A percentile compares a stretch with the other conserved stretches of the same genome.
These are phyloP conservation scores for Pollenia angustigena DNA, from an alignment of 2,888 invertebrate genomes.

Conservation along the genomic window DNA sequence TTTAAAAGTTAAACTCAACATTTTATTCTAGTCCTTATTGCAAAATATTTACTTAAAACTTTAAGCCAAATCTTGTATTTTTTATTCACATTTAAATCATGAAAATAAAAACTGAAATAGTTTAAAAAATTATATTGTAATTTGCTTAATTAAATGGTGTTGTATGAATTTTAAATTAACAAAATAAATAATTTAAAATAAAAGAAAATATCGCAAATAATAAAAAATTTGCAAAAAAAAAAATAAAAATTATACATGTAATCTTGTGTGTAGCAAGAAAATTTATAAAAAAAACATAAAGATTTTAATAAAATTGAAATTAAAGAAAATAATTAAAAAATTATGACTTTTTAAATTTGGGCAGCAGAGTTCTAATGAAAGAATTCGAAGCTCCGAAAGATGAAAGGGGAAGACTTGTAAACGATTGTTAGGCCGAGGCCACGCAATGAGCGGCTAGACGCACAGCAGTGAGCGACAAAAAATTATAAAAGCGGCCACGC, in stretches of 20 bases:
- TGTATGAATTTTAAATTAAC: slow-evolving; percentile 55
- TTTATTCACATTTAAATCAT: slow-evolving; percentile 11
- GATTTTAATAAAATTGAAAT: slow-evolving; percentile 26
- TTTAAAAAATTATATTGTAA: slow-evolving; percentile 38
- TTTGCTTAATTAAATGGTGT: slow-evolving; percentile 51
- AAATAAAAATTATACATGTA: slow-evolving; percentile 18
- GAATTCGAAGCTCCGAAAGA: too few relatives aligned
- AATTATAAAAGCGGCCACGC: too few relatives aligned
- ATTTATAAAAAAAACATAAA: slow-evolving; percentile 15
- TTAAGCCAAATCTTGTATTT: background rate
- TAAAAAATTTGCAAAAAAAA: background rate
- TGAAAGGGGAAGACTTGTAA: too few relatives aligned
- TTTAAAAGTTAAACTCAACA: background rate
- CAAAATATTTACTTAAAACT: slow-evolving; percentile 1
- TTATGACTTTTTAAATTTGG: too few relatives aligned
- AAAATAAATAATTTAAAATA: background rate
- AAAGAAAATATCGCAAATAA: slow-evolving; percentile 4
- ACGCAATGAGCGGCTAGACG: too few relatives aligned
- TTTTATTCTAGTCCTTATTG: slow-evolving; percentile 51
- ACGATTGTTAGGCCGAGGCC: too few relatives aligned
- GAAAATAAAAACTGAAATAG: slow-evolving; percentile 33
- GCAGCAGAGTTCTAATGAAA: too few relatives aligned
- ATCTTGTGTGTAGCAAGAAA: slow-evolving; percentile 39
- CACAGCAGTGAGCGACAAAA: too few relatives aligned
- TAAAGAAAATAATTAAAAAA: background rate